phyloP scores from a whole-genome alignment of 2,888 invertebrate genomes.

The Hydrotaea cyrtoneurina region DNA sequence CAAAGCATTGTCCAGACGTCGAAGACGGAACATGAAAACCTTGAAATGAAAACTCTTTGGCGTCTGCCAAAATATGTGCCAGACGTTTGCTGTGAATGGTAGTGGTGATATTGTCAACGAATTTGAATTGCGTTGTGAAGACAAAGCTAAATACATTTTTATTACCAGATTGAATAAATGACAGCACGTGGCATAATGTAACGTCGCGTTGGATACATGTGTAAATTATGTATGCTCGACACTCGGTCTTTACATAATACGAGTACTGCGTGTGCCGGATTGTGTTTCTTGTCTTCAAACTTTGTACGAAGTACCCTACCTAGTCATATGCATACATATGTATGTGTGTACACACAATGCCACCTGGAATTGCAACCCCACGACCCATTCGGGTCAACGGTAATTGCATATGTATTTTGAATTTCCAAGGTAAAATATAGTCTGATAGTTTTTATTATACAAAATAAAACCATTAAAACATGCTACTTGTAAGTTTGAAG shows the following conservation, averaged over 20 bases:
- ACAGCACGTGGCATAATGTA: constrained; percentile 39
- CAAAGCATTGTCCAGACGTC: not conserved
- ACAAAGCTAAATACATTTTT: not conserved
- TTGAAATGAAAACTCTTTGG: not conserved
- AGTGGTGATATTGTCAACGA: not conserved
- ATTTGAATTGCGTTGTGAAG: not conserved
- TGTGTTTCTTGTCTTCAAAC: too few relatives aligned
- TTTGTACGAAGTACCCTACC: too few relatives aligned
- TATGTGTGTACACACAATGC: too few relatives aligned
- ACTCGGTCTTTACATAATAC: constrained; percentile 6
- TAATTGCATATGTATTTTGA: too few relatives aligned
- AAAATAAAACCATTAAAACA: too few relatives aligned
- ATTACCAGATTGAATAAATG: constrained; percentile 26
- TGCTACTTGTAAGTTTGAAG: too few relatives aligned
- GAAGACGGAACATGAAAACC: not conserved
- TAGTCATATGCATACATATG: too few relatives aligned
- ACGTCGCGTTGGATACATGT: not conserved
- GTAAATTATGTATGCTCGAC: not conserved
- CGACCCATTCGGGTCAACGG: too few relatives aligned
- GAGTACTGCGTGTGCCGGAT: not conserved
- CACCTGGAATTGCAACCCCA: too few relatives aligned
- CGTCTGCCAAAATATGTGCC: not conserved
- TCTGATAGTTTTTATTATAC: too few relatives aligned
- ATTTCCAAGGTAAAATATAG: too few relatives aligned
- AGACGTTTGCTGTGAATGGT: too few relatives aligned